Evolutionary conservation across 2,113 vertebrate species (phyloP).

Genomic region (Manacus vitellinus): DNA sequence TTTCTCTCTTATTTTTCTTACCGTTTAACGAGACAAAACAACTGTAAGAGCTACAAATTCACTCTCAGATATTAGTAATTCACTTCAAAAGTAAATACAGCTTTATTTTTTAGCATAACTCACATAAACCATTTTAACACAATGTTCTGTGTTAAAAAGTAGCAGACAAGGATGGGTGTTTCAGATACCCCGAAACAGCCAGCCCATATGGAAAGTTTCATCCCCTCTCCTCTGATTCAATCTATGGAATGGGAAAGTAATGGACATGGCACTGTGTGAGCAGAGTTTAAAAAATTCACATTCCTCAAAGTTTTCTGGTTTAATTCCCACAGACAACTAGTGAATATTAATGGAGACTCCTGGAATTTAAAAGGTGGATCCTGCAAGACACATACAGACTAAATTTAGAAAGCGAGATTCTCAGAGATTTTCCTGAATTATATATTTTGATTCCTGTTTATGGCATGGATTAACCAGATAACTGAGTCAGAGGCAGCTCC

Average conservation of each 20-base stretch:
- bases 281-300: background rate
- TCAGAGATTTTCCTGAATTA: accelerated
- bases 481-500: background rate
- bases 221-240: background rate
- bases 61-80: background rate
- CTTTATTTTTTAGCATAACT: background rate
- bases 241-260: background rate
- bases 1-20: background rate
- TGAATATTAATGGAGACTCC: background rate
- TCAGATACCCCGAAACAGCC: background rate
- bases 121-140: background rate
- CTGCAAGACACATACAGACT: accelerated
- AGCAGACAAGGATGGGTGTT: background rate
- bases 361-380: background rate
- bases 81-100: background rate
- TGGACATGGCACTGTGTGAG: background rate
- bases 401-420: background rate
- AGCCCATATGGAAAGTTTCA: background rate
- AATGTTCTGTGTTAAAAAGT: background rate
- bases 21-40: background rate
- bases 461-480: background rate
- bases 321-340: background rate
- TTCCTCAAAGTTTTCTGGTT: background rate
- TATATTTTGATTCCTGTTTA: background rate
- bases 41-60: background rate